phyloP scores from a whole-genome alignment of 2,113 vertebrate species.

The Pan paniscus region DNA sequence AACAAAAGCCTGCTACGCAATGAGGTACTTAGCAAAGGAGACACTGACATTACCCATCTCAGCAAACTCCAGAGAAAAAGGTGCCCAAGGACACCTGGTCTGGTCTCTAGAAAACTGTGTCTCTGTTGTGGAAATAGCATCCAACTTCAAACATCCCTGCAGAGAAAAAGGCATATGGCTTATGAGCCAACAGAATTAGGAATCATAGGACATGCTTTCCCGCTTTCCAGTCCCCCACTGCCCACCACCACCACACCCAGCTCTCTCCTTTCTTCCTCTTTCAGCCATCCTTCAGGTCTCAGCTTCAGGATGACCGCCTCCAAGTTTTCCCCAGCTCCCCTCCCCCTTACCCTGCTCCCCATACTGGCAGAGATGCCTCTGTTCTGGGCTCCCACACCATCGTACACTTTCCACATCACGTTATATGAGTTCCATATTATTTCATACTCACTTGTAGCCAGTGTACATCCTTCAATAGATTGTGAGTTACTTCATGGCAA shows the following conservation, averaged over 20 bases:
- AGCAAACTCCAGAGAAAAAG: not conserved
- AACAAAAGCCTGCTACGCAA: not conserved
- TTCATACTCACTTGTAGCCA: not conserved
- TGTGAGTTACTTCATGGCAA: not conserved
- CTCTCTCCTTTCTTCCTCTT: not conserved
- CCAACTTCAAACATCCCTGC: not conserved
- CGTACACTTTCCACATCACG: rapidly evolving
- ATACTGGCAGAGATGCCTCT: not conserved
- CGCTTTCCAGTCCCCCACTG: too few relatives aligned
- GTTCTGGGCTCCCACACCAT: not conserved
- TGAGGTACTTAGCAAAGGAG: not conserved
- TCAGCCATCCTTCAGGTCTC: not conserved
- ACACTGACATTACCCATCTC: not conserved
- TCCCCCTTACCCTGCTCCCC: not conserved
- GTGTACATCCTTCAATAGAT: not conserved
- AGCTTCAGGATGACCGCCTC: not conserved
- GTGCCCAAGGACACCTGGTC: not conserved
- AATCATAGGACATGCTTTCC: not conserved
- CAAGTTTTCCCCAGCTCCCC: not conserved
- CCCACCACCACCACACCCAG: not conserved
- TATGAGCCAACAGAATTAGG: not conserved
- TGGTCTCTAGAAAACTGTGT: not conserved
- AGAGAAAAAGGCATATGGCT: not conserved
- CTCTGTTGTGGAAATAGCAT: not conserved
- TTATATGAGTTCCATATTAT: not conserved